Evolutionary conservation across 35 echinoderm and acorn worm genomes (phyloP).

Genomic region (Acanthaster planci): DNA sequence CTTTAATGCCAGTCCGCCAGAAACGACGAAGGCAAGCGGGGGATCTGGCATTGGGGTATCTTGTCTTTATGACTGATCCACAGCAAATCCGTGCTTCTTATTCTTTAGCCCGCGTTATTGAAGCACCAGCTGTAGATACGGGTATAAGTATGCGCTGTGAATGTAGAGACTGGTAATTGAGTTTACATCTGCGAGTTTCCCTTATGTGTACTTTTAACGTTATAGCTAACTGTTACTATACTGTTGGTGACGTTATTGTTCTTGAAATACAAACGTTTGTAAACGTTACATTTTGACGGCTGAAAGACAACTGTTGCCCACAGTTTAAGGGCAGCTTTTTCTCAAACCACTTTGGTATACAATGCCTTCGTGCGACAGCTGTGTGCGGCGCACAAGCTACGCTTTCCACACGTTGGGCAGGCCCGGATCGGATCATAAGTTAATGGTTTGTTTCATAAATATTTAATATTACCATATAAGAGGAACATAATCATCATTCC

Average conservation of each 20-base stretch:
- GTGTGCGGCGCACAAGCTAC: too few species aligned
- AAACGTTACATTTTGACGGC: neutral
- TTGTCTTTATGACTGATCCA: neutral
- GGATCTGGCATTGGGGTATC: neutral
- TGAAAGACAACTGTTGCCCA: neutral
- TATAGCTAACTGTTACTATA: too few species aligned
- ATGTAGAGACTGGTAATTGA: neutral
- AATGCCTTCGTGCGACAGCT: too few species aligned
- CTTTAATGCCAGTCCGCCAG: slow-evolving; percentile 19
- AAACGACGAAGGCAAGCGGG: neutral
- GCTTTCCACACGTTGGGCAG: too few species aligned
- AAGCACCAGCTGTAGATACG: too few species aligned
- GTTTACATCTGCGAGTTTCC: neutral
- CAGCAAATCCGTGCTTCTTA: neutral
- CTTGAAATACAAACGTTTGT: too few species aligned
- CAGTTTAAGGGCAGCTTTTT: neutral
- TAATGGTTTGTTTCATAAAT: too few species aligned
- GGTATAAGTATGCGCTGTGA: neutral
- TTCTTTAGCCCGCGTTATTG: neutral
- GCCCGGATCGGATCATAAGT: too few species aligned
- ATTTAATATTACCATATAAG: too few species aligned
- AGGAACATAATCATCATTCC: too few species aligned
- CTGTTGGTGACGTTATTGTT: neutral
- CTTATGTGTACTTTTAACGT: neutral
- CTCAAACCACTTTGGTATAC: too few species aligned